Evolutionary conservation across 2,113 vertebrate species (phyloP).

Genomic region (Odocoileus virginianus): DNA sequence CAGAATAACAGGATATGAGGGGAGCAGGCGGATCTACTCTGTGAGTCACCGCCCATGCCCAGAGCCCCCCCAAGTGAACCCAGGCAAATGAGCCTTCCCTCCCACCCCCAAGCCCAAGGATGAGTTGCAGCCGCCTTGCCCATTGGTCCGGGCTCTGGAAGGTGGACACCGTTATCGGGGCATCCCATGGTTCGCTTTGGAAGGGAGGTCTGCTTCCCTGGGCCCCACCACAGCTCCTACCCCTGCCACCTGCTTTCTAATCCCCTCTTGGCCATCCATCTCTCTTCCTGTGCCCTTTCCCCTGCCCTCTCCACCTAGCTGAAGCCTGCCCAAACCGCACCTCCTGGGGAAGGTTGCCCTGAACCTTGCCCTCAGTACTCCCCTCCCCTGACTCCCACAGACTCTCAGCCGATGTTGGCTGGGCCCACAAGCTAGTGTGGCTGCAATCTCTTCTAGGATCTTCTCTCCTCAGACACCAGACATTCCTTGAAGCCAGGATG

Average conservation of each 20-base stretch:
- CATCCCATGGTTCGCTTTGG: no score
- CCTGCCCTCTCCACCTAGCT: neutral
- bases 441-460: neutral
- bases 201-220: neutral
- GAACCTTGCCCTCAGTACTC: neutral
- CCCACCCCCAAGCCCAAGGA: constrained; percentile 34
- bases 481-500: neutral
- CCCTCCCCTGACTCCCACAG: neutral
- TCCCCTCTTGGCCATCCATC: accelerated
- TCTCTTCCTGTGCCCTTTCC: neutral
- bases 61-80: constrained; percentile 47
- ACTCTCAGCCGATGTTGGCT: neutral
- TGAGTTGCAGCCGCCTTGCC: neutral
- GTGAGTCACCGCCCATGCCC: constrained; percentile 57
- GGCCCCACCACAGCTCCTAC: neutral
- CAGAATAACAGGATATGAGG: constrained; percentile 73
- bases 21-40: constrained; percentile 52
- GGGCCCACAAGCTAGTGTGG: neutral
- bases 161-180: neutral
- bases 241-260: neutral
- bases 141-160: neutral
- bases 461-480: neutral
- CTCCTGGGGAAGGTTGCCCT: neutral
- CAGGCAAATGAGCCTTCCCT: constrained; percentile 27
- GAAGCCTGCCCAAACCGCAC: neutral